phyloP scores from a whole-genome alignment of 2,888 invertebrate genomes.

The Platynereis dumerilii region DNA sequence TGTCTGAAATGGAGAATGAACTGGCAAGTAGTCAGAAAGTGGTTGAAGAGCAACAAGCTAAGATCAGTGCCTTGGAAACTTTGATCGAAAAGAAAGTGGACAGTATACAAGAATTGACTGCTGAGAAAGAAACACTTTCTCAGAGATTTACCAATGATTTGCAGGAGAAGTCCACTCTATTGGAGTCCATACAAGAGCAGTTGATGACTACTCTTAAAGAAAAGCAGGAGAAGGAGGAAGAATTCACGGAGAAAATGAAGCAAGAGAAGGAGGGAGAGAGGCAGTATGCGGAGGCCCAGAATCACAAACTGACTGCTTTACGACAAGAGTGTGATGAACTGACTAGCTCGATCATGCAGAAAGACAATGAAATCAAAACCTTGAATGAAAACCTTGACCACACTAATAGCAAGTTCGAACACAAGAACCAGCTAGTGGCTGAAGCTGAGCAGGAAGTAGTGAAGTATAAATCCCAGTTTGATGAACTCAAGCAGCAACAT shows the following conservation, averaged over 20 bases:
- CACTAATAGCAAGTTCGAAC: constrained; percentile 18
- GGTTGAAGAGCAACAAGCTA: constrained; percentile 10
- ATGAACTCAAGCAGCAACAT: neutral
- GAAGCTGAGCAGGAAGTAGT: neutral
- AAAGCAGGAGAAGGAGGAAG: constrained; percentile 20
- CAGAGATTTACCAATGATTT: neutral
- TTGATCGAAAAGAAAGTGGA: neutral
- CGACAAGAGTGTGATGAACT: constrained; percentile 11
- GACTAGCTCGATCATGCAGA: neutral
- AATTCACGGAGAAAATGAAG: constrained; percentile 18
- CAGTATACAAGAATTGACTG: neutral
- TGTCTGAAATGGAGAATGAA: constrained; percentile 48
- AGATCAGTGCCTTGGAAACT: neutral
- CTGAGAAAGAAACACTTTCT: neutral
- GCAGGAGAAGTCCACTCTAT: constrained; percentile 22
- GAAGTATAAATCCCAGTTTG: neutral
- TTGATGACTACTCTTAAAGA: constrained; percentile 21
- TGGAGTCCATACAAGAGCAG: constrained; percentile 24
- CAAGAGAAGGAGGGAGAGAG: constrained; percentile 22
- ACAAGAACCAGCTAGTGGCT: constrained; percentile 5
- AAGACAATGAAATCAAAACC: constrained; percentile 11
- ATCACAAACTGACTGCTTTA: neutral
- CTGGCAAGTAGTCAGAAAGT: constrained; percentile 27
- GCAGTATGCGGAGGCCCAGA: constrained; percentile 7
- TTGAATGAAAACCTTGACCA: constrained; percentile 17